A percentile compares a stretch with the other conserved stretches of the same genome.
Evolutionary conservation across 2,888 invertebrate species (phyloP).

Genomic region (Morpho helenor): DNA sequence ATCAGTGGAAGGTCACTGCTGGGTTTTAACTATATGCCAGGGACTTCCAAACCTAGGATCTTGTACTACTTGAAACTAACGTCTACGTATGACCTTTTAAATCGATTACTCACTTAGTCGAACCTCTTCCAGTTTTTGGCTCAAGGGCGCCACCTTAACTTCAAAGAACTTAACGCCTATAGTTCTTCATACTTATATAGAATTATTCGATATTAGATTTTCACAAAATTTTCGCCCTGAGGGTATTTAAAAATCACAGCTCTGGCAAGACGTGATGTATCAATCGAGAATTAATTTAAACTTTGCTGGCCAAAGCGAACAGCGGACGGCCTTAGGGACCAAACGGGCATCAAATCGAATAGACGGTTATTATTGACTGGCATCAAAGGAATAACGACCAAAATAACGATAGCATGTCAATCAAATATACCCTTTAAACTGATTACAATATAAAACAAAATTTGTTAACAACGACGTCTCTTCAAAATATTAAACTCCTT

Average conservation of each 20-base stretch:
- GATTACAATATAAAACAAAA: conserved; percentile 25
- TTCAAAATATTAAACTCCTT: conserved; percentile 39
- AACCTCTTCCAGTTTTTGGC: too few relatives aligned
- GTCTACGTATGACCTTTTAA: too few relatives aligned
- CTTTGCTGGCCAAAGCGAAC: conserved; percentile 68
- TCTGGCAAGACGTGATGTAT: conserved; percentile 62
- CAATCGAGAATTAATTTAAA: conserved; percentile 76
- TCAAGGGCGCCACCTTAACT: too few relatives aligned
- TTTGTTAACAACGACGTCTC: conserved; percentile 19
- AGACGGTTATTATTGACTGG: conserved; percentile 71
- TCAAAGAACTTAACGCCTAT: too few relatives aligned
- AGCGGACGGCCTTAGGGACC: conserved; percentile 60
- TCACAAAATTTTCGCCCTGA: conserved; percentile 41
- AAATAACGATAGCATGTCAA: conserved; percentile 40
- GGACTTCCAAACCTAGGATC: too few relatives aligned
- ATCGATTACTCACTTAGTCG: too few relatives aligned
- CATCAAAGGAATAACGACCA: conserved; percentile 56
- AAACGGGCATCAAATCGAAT: conserved; percentile 70
- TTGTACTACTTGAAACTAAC: too few relatives aligned
- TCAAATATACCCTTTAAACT: conserved; percentile 50
- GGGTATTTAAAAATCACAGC: conserved; percentile 61
- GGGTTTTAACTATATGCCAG: too few relatives aligned
- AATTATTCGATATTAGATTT: conserved; percentile 20
- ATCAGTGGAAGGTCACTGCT: too few relatives aligned
- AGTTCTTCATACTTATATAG: too few relatives aligned